These are phyloP conservation scores for Graptemys geographica DNA, from an alignment of 2,797 vertebrate species.

Conservation along the genomic window DNA sequence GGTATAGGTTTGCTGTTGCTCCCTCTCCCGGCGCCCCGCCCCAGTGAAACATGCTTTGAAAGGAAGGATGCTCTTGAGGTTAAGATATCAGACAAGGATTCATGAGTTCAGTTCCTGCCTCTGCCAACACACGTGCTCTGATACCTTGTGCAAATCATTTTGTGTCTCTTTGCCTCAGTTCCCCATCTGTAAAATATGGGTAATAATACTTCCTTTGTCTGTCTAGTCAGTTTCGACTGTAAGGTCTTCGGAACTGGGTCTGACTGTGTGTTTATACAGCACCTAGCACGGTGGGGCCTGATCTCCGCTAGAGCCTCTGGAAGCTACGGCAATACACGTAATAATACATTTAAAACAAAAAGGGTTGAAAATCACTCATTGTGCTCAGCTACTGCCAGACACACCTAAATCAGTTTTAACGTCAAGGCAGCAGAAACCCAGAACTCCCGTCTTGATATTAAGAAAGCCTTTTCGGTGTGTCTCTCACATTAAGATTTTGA, in stretches of 20 bases:
- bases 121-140: neutral
- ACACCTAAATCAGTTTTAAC: constrained; percentile 62
- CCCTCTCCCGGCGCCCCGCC: rapidly evolving
- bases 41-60: neutral
- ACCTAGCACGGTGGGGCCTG: neutral
- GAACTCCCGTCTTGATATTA: neutral
- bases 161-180: neutral
- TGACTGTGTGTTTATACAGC: neutral
- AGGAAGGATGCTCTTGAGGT: neutral
- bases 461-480: constrained; percentile 39
- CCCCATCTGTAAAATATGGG: neutral
- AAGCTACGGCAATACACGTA: neutral
- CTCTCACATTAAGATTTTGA: neutral
- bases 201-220: neutral
- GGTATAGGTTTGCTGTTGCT: neutral
- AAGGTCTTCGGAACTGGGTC: neutral
- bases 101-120: neutral
- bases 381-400: constrained; percentile 33
- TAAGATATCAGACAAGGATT: neutral
- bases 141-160: neutral
- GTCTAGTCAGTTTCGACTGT: neutral
- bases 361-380: neutral
- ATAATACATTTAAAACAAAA: neutral
- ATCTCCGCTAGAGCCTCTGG: neutral
- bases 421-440: neutral